Base-by-base conservation (phyloP, 1,140 invertebrate species). In the Bicyclus anynana region DNA sequence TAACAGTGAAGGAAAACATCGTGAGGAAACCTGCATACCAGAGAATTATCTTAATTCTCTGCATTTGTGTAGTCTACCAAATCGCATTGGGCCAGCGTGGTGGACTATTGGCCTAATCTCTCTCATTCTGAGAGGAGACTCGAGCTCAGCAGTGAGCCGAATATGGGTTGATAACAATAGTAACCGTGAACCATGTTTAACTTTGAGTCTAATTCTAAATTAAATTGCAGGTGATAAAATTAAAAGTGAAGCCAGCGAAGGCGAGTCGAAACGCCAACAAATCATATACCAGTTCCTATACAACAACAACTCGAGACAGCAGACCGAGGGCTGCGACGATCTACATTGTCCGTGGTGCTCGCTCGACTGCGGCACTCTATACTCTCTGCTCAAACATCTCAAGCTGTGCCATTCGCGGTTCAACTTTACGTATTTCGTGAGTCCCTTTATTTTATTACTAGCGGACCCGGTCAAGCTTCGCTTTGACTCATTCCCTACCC, bases 221-320 rank as follows among this genome's bases (percentile, higher is more conserved):
- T 9, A 20, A 10, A 4, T 20, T 37, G n/a, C 54, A 84, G 79
- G 66, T 35, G 85, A 78, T 12, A 89, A 80, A 66, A 38, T 49
- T 26, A 82, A 79, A 62, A 47, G 26, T 1, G 80, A 79, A 9
- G 14, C 53, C 5, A 62, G 18, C 3, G 74, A 72, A 12, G 69
- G 63, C 0, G 77, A 77, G 4, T 62, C 75, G 52, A 91, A 88
- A 72, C 89, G 82, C 69, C 88, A 87, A 61, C 94, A 95, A 87
- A 95, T 98, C 53, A 95, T 97, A 57, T 99, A 98, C 89, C 97
- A 98, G 87, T 98, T 99, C 89, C 92, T 97, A 57, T 98, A 98
- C 77, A 97, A 97, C 82, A 98, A 97, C 80, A 97, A 97, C 80
- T 96, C 95, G 27, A 90, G 97, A 21, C 97, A 98, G 80, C 97